A percentile compares a stretch with the other conserved stretches of the same genome.
Evolutionary conservation across 1,140 invertebrate genomes (phyloP).

Genomic region (Bombus pascuorum): DNA sequence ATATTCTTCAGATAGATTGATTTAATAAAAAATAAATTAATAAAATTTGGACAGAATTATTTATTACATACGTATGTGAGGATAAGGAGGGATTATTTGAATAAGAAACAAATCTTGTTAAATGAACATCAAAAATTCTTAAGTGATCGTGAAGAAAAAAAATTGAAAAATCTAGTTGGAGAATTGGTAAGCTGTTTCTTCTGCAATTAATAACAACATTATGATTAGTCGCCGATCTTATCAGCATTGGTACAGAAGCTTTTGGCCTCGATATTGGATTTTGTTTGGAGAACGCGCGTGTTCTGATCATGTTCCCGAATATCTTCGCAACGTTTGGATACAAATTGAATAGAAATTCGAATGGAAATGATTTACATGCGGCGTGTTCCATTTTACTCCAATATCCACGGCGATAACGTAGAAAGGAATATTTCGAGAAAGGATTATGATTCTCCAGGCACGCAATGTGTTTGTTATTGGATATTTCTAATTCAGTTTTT

Average conservation of each 20-base stretch:
- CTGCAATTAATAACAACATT: too few species aligned
- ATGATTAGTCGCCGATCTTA: too few species aligned
- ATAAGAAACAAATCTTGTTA: too few species aligned
- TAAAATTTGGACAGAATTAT: too few species aligned
- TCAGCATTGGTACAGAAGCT: not conserved
- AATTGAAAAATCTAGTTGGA: too few species aligned
- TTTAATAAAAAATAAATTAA: too few species aligned
- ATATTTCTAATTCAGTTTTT: not conserved
- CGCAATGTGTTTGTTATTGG: not conserved
- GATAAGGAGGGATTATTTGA: too few species aligned
- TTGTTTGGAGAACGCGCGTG: not conserved
- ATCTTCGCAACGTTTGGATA: slow-evolving; percentile 17
- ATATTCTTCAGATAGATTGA: too few species aligned
- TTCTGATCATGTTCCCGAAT: not conserved
- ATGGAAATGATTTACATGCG: slow-evolving; percentile 12
- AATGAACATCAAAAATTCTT: too few species aligned
- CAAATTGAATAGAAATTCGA: slow-evolving; percentile 25
- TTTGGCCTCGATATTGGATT: not conserved
- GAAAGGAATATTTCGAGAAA: not conserved
- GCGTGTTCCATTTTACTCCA: not conserved
- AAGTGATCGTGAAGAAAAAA: too few species aligned
- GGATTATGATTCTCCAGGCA: not conserved
- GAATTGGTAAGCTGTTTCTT: not conserved
- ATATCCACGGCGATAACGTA: not conserved
- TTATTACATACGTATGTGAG: too few species aligned